These are phyloP conservation scores for Alethe diademata DNA, from an alignment of 2,113 vertebrate genomes.

Conservation along the genomic window DNA sequence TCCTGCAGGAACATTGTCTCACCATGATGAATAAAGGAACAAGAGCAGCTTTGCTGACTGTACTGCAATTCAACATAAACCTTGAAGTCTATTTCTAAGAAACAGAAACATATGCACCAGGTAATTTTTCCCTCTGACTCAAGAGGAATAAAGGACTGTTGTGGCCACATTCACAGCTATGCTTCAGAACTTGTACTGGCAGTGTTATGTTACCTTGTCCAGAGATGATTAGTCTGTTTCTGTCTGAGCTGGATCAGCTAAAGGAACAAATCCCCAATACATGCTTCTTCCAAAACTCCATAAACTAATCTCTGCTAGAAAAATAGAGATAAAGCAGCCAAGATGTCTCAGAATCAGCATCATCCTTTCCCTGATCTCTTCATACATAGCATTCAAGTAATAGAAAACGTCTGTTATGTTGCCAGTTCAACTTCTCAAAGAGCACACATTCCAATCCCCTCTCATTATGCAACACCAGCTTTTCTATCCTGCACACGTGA, in stretches of 20 bases:
- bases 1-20: background rate
- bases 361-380: background rate
- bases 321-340: background rate
- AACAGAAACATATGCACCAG: background rate
- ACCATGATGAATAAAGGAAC: background rate
- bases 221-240: background rate
- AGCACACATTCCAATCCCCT: background rate
- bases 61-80: background rate
- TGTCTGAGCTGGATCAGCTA: background rate
- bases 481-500: background rate
- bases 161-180: background rate
- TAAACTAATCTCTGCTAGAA: background rate
- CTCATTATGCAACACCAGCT: background rate
- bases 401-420: background rate
- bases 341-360: background rate
- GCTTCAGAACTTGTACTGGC: background rate
- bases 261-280: background rate
- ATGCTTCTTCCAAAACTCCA: background rate
- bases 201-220: background rate
- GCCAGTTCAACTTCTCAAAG: background rate
- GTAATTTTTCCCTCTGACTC: background rate
- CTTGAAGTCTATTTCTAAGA: background rate
- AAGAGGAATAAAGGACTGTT: background rate
- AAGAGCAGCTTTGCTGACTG: background rate
- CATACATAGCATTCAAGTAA: background rate